Evolutionary conservation across 2,113 vertebrate species (phyloP), one percentile per base, ranked within the genome.

Genomic region (Nesoenas mayeri): DNA sequence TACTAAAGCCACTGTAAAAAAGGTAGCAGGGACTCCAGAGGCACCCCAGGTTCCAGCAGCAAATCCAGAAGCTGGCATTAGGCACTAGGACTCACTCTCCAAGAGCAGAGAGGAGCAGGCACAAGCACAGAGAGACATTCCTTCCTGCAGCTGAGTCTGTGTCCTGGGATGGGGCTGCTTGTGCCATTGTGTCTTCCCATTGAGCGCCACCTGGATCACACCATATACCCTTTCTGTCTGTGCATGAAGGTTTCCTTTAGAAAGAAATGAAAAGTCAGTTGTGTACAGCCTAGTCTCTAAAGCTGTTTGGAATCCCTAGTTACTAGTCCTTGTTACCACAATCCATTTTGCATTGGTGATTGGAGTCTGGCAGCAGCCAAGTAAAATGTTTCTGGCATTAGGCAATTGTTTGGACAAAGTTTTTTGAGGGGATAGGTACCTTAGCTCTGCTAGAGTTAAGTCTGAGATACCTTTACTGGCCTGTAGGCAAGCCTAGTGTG

Each of bases 121-220:
- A 5, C 22, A 57, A 57, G 22, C 15, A n/a, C 15, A 31, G 38
- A 32, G 36, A 28, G 15, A 34, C 28, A 18, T 16, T 3, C 13
- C 6, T 28, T 69, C 32, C 62, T 60, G 25, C 40, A 38, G 24
- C 0, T 1, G 42, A 54, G 22, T 16, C 17, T 50, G 19, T 18
- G 40, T 34, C 29, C 79, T n/a, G 19, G n/a, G 28, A 58, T 0
- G 1, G n/a, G 8, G 15, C 36, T 50, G n/a, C 15, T 47, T 29
- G 9, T 16, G 18, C n/a, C 16, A 14, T 5, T 40, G 5, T 22
- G 10, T 17, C 20, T 85, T 28, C 31, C 25, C 1, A 0, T 4
- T 20, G 21, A 20, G 18, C 12, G 34, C 53, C 44, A 77, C 0
- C 6, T 40, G 58, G 14, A n/a, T 65, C 40, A 51, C 4, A 36